A percentile compares a stretch with the other conserved stretches of the same genome.
Conservation (phyloP, 1,140 invertebrate species). For the Bombyx mandarina region DNA sequence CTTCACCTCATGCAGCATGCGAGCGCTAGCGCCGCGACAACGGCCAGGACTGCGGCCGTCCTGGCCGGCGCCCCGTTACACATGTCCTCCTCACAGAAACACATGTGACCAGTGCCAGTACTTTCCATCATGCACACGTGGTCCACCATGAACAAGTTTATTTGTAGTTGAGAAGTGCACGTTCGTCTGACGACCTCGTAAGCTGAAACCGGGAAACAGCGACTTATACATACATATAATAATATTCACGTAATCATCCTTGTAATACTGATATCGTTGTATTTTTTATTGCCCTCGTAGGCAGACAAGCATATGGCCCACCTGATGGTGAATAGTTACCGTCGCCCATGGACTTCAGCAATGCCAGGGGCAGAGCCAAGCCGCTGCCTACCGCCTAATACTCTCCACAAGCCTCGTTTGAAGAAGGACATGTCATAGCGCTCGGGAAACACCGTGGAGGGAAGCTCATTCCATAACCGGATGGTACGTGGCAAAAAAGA, state of each 20-base stretch:
- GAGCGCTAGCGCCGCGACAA: conserved; percentile 47
- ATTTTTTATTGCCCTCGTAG: no score
- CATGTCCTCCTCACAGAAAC: conserved; percentile 97
- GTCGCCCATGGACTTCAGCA: no score
- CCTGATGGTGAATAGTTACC: no score
- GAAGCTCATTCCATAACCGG: no score
- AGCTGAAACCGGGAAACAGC: conserved; percentile 72
- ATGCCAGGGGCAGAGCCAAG: no score
- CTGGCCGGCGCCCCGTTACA: conserved; percentile 76
- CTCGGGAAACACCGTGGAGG: no score
- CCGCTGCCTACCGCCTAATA: no score
- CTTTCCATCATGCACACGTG: conserved; percentile 98
- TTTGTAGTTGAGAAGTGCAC: conserved; percentile 92
- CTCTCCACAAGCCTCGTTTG: no score
- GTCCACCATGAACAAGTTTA: conserved; percentile 98
- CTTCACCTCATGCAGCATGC: conserved; percentile 64
- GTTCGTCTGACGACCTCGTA: conserved; percentile 91
- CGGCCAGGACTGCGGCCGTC: conserved; percentile 26
- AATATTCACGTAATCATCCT: background rate
- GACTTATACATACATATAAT: background rate
- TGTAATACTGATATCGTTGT: background rate
- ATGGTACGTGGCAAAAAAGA: no score
- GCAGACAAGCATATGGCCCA: no score
- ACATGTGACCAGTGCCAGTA: conserved; percentile 96
- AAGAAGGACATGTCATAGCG: no score